Evolutionary conservation across 2,888 invertebrate genomes (phyloP), one percentile per base, ranked within the genome.

Genomic region (Gandaritis pyraliata): DNA sequence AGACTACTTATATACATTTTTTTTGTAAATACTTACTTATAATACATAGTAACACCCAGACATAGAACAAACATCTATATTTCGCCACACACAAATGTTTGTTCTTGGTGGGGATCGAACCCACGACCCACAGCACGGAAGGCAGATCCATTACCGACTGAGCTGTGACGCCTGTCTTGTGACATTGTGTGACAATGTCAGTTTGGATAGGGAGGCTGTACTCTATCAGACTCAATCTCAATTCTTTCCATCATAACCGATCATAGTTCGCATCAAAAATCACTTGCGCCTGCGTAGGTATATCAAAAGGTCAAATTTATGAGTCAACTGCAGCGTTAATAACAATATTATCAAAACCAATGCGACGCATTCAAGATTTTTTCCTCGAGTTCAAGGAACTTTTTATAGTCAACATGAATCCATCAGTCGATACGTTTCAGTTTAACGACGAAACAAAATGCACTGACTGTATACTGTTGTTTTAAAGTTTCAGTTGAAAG

Each of bases 351-450:
- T 74, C 71, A 72, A 77, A 63, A 54, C 56, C 58, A 62, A 53
- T 71, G 69, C 71, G 69, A 69, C 68, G 64, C 64, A 71, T 72
- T 66, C 68, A 65, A 74, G 74, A 75, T 77, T 77, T 55, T 55
- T 64, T 62, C 30, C 51, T 75, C 65, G 72, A 74, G 86, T 84
- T 82, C 79, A 80, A 79, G 66, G 78, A 82, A 77, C 84, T 82
- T 82, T 86, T 86, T 85, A 85, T 79, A 65, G 76, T 72, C 73
- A 66, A 73, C 75, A 78, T 81, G 73, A 77, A 82, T 81, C 76
- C 76, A 77, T 85, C 86, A 86, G 83, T 83, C 83, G 83, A 76
- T 84, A 74, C 78, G 80, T 80, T 85, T 83, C 69, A 74, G 75
- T 82, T 79, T 83, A 80, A 85, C 74, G 71, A 76, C 79, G 71